phyloP scores from a whole-genome alignment of 92 coral and sea anemone species.

The Porites divaricata region DNA sequence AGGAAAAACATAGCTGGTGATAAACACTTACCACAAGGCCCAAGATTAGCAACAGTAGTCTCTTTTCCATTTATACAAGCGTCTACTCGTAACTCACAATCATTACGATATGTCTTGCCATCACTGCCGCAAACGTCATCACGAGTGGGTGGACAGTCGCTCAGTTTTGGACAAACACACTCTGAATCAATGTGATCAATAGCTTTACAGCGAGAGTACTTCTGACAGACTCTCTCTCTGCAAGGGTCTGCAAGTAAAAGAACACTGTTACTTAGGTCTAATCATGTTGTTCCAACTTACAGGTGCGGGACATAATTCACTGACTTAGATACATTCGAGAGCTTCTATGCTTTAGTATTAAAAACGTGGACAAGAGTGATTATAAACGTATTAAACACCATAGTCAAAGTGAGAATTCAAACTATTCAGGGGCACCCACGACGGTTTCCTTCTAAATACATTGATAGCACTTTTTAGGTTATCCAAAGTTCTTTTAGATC shows the following conservation, averaged over 20 bases:
- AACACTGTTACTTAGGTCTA: background rate
- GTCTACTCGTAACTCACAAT: conserved; percentile 64
- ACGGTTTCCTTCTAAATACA: no score
- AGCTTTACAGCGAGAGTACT: conserved; percentile 67
- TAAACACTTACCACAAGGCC: conserved; percentile 73
- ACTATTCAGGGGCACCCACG: no score
- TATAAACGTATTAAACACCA: no score
- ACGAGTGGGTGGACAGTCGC: conserved; percentile 68
- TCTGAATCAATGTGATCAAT: conserved; percentile 43
- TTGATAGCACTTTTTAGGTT: no score
- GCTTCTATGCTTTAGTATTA: no score
- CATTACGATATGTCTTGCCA: conserved; percentile 66
- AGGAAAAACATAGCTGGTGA: no score
- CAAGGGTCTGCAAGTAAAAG: conserved; percentile 67
- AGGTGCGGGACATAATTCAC: background rate
- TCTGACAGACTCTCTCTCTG: conserved; percentile 62
- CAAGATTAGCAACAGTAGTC: conserved; percentile 59
- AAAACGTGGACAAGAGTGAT: no score
- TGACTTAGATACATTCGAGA: no score
- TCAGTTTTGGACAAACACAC: conserved; percentile 75
- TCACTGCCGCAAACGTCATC: conserved; percentile 81
- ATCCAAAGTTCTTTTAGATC: no score
- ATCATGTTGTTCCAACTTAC: no score
- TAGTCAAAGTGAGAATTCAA: no score
- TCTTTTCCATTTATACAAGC: conserved; percentile 57